These are phyloP conservation scores for Epirrita christyi DNA, from an alignment of 2,888 invertebrate species.

Conservation along the genomic window DNA sequence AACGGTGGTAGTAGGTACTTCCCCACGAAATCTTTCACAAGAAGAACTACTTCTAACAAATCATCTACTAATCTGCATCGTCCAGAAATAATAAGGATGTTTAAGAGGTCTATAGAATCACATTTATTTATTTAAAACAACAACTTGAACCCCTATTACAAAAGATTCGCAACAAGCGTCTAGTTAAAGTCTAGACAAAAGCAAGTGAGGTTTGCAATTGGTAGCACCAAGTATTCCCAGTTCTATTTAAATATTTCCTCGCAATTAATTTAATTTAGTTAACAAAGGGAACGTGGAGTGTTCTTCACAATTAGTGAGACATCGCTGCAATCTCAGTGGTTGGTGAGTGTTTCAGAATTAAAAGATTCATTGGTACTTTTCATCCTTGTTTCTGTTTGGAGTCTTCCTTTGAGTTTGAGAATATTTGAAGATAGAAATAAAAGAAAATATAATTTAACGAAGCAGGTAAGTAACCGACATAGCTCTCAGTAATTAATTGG, in stretches of 20 bases:
- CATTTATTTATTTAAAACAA: too few relatives aligned
- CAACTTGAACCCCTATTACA: background rate
- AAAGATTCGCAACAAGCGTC: conserved; percentile 47
- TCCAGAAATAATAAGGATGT: too few relatives aligned
- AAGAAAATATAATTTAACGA: too few relatives aligned
- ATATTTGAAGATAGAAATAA: too few relatives aligned
- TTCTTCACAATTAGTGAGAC: conserved; percentile 75
- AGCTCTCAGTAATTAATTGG: too few relatives aligned
- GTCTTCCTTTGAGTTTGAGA: background rate
- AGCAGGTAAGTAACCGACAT: too few relatives aligned
- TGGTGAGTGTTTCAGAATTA: conserved; percentile 26
- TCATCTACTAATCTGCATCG: too few relatives aligned
- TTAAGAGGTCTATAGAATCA: too few relatives aligned
- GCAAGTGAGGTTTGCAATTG: conserved; percentile 68
- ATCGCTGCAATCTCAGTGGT: conserved; percentile 59
- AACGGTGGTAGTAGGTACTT: too few relatives aligned
- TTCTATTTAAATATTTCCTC: conserved; percentile 79
- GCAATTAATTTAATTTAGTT: conserved; percentile 80
- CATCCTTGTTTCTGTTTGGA: conserved; percentile 22
- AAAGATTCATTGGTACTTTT: conserved; percentile 46
- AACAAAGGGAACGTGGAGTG: conserved; percentile 68
- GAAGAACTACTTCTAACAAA: too few relatives aligned
- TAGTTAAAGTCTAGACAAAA: conserved; percentile 73
- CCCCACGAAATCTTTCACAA: too few relatives aligned
- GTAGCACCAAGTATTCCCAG: conserved; percentile 58